Evolutionary conservation across 2,113 vertebrate genomes (phyloP), one percentile per base, ranked within the genome.

Genomic region (Suncus etruscus): DNA sequence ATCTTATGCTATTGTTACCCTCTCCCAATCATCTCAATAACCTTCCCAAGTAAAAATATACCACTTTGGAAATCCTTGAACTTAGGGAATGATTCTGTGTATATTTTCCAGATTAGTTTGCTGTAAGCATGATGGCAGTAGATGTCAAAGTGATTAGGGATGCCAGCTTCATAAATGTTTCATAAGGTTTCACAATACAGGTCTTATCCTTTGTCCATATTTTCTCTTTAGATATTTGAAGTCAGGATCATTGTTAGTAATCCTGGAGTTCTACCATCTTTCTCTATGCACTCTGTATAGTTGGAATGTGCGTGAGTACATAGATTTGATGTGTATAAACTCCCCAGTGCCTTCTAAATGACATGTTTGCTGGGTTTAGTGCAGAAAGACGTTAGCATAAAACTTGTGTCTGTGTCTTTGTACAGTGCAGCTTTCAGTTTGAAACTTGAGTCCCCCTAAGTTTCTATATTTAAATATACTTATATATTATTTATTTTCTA

Each of bases 161-260:
- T 48, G 11, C 16, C 61, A 58, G 14, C 3, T n/a, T 84, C 63
- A 84, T 68, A 32, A 82, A 68, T 80, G 74, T 6, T 16, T 70
- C 16, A 58, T 58, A 58, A 70, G 65, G 51, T 1, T 32, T 20
- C 25, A 27, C 68, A 25, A 63, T 11, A 25, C 61, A 87, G 50
- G 9, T 11, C 27, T 75, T 31, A 39, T 39, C n/a, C n/a, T 72
- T 11, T 32, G 16, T 79, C 32, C 61, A 6, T 76, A 76, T 1
- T 76, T 83, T 79, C 58, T 65, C 76, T 73, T 91, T 18, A 24
- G 29, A 50, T 86, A 84, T 25, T n/a, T 81, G 29, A 5, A 47
- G 18, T 10, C 31, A 1, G n/a, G 14, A 39, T 45, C 73, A 61
- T 32, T 83, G 45, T 45, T 79, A 6, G 87, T 29, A 86, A 54